Percentiles rank a stretch among this genome's conserved stretches.
phyloP scores from a whole-genome alignment of 1,140 invertebrate genomes.

The Pantala flavescens region DNA sequence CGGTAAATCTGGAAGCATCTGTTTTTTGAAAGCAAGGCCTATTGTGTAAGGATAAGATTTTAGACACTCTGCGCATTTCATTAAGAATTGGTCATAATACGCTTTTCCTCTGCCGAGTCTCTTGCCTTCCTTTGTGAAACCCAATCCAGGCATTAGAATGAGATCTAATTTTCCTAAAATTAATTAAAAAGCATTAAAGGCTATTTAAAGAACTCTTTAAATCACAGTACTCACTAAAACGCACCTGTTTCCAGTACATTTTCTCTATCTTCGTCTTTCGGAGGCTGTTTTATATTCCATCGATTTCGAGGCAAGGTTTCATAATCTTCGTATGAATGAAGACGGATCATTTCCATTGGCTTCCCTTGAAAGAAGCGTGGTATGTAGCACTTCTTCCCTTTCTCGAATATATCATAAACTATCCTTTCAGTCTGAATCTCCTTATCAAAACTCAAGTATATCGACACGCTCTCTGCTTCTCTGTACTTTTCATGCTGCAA shows the following conservation, averaged over 20 bases:
- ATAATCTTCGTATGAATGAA: slow-evolving; percentile 35
- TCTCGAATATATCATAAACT: slow-evolving; percentile 31
- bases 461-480: slow-evolving; percentile 31
- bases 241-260: slow-evolving; percentile 35
- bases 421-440: slow-evolving; percentile 36
- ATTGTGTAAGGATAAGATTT: background rate
- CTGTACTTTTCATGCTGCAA: slow-evolving; percentile 23
- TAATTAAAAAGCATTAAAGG: too few relatives aligned
- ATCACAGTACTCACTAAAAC: background rate
- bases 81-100: background rate
- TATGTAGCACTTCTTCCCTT: slow-evolving; percentile 36
- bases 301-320: slow-evolving; percentile 35
- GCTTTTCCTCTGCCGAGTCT: background rate
- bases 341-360: slow-evolving; percentile 38
- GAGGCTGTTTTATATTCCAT: slow-evolving; percentile 43
- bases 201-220: background rate
- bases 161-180: slow-evolving; percentile 41
- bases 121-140: slow-evolving; percentile 37
- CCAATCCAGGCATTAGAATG: slow-evolving; percentile 46
- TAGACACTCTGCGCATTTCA: background rate
- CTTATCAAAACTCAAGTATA: slow-evolving; percentile 38
- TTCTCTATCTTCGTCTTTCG: slow-evolving; percentile 29
- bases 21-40: background rate
- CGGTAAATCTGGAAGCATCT: background rate
- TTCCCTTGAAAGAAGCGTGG: slow-evolving; percentile 29